Evolutionary conservation across 2,888 invertebrate species (phyloP), one percentile per base, ranked within the genome.

Genomic region (Cryptophagus acutangulus): DNA sequence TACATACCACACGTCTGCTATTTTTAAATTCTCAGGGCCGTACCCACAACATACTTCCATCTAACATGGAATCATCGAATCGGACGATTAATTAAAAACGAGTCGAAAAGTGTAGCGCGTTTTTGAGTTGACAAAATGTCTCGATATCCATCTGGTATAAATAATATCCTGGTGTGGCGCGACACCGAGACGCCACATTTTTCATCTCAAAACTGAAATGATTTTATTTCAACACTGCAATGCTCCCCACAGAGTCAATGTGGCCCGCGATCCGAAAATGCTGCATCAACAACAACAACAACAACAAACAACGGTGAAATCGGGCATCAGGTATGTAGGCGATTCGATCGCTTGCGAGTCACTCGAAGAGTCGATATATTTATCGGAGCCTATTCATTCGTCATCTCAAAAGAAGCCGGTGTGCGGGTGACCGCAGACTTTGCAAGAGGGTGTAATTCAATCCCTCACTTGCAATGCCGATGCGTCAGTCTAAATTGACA

Each of bases 401-500:
- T 46, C 47, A 47, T 52, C 46, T 47, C 45, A 48, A 48, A 55
- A n/a, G 46, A 49, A 46, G 36, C 41, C 48, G 12, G 31, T 33
- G 46, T 38, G 44, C 41, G 54, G 52, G 54, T 57, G 57, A 58
- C 59, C 59, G 51, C 57, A 54, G 49, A 51, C 46, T 52, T 46
- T 51, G 52, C 50, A 52, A 50, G 33, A 44, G 64, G 65, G 63
- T 65, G 69, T 66, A 69, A 69, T 63, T 61, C 64, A 65, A 69
- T 68, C 68, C 66, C 68, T 57, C 61, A 52, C 59, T 63, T 62
- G 59, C 65, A 66, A 65, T 65, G 67, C 63, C 67, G 73, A 74
- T 74, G 75, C 74, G 75, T 74, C 74, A 74, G 74, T 73, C 74
- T 74, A 76, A 76, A 76, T 76, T 76, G 76, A 75, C 76, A 75